A percentile compares a stretch with the other conserved stretches of the same genome.
phyloP scores from a whole-genome alignment of 2,113 vertebrate species.

The Pipa parva region DNA sequence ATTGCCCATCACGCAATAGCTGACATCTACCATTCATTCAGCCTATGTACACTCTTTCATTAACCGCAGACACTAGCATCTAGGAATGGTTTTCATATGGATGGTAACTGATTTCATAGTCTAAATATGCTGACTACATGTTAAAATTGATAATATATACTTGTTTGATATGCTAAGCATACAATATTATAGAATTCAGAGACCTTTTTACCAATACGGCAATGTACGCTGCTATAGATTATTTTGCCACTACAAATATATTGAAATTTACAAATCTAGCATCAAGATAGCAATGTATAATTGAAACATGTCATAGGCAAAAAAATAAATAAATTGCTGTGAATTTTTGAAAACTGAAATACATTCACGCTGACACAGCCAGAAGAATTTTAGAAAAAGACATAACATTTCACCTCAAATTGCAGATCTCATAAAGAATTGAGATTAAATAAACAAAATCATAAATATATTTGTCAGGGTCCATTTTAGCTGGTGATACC shows the following conservation, averaged over 20 bases:
- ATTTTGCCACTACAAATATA: neutral
- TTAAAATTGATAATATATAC: conserved; percentile 52
- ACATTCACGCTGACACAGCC: too few relatives aligned
- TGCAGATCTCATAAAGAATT: too few relatives aligned
- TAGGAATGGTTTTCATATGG: conserved; percentile 53
- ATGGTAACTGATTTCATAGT: conserved; percentile 51
- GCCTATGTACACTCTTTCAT: conserved; percentile 60
- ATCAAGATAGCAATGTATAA: neutral
- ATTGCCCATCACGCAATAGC: conserved; percentile 75
- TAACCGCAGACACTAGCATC: conserved; percentile 50
- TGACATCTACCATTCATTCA: conserved; percentile 74
- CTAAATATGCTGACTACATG: conserved; percentile 39
- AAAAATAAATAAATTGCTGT: neutral
- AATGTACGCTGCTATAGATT: neutral
- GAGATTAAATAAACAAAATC: too few relatives aligned
- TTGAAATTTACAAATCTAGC: neutral
- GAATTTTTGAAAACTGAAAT: too few relatives aligned
- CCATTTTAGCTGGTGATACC: too few relatives aligned
- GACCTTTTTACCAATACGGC: neutral
- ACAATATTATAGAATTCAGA: neutral
- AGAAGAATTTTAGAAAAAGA: too few relatives aligned
- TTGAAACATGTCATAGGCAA: neutral
- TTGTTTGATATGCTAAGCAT: conserved; percentile 17
- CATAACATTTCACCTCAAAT: too few relatives aligned
- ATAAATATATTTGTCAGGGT: too few relatives aligned